Evolutionary conservation across 2,888 invertebrate species (phyloP), one percentile per base, ranked within the genome.

Genomic region (Cephus runcator): DNA sequence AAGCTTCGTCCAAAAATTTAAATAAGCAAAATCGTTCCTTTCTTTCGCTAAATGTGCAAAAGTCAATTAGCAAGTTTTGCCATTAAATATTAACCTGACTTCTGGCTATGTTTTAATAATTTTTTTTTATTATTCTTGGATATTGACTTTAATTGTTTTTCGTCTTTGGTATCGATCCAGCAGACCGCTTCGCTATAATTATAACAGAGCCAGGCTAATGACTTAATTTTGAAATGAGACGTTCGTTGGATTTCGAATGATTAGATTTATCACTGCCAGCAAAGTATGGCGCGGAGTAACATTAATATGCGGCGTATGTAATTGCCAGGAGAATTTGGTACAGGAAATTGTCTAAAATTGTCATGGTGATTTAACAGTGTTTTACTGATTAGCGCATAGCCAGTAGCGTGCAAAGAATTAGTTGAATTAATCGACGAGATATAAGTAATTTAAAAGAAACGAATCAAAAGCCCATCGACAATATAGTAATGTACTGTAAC

Each of bases 1-100:
- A 78, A 83, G 79, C 80, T 83, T 85, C 79, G 81, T 81, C 80
- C 76, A 79, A 69, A 74, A 69, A 73, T 74, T 82, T 81, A 81
- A 83, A 81, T 81, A 78, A 83, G 77, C 78, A 73, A 78, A 40
- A 36, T 78, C 79, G 30, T 12, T 23, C 3, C 12, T 71, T 1
- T 56, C 40, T 1, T 9, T 56, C 23, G 6, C 2, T 15, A 56
- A 40, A 40, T 40, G 1, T 6, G 2, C 6, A 15, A 23, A 2
- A 2, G 6, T 23, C 4, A 56, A 56, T 56, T 56, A 56, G 15
- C 6, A 4, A 1, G 1, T 40, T 15, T 40, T 15, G 6, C 0
- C 40, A 4, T 15, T 15, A 4, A 40, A 40, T 15, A 6, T 40
- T 40, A 4, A 40, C 4, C 1, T 0, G 1, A 1, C 15, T 40